These are phyloP conservation scores for Mythimna ferrago DNA, from an alignment of 2,888 invertebrate genomes.

Conservation along the genomic window DNA sequence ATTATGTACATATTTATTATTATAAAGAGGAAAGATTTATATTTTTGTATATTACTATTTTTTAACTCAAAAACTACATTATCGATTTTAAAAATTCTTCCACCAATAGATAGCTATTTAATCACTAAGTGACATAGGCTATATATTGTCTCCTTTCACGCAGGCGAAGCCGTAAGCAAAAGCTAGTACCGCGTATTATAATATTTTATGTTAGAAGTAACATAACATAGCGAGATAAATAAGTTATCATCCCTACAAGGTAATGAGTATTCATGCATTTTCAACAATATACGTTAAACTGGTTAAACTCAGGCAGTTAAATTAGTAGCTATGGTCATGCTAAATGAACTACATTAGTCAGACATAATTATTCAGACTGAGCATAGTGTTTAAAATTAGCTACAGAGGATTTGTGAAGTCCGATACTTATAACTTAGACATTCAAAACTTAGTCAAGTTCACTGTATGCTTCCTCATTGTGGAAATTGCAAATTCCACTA, in stretches of 20 bases:
- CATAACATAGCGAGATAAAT: conserved; percentile 27
- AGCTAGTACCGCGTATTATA: too few species aligned
- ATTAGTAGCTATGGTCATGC: conserved; percentile 49
- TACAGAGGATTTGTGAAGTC: conserved; percentile 41
- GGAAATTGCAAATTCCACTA: background rate
- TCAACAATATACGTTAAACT: conserved; percentile 50
- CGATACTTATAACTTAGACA: conserved; percentile 27
- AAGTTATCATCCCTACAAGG: conserved; percentile 36
- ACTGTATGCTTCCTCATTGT: background rate
- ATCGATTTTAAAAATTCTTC: too few species aligned
- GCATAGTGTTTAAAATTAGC: conserved; percentile 47
- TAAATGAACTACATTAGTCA: conserved; percentile 53
- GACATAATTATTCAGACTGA: conserved; percentile 38
- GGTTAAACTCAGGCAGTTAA: conserved; percentile 44
- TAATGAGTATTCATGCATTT: conserved; percentile 54
- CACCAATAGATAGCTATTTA: too few species aligned
- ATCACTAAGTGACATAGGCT: too few species aligned
- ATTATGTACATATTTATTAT: too few species aligned
- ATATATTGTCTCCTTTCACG: too few species aligned
- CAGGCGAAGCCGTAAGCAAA: too few species aligned
- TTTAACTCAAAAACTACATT: too few species aligned
- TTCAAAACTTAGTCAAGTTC: conserved; percentile 42
- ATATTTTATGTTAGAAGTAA: conserved; percentile 3
- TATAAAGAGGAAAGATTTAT: too few species aligned
- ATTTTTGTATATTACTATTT: too few species aligned